Percentiles rank a stretch among this genome's conserved stretches.
Conservation (phyloP, 2,113 vertebrate genomes). For the Pholis gunnellus region DNA sequence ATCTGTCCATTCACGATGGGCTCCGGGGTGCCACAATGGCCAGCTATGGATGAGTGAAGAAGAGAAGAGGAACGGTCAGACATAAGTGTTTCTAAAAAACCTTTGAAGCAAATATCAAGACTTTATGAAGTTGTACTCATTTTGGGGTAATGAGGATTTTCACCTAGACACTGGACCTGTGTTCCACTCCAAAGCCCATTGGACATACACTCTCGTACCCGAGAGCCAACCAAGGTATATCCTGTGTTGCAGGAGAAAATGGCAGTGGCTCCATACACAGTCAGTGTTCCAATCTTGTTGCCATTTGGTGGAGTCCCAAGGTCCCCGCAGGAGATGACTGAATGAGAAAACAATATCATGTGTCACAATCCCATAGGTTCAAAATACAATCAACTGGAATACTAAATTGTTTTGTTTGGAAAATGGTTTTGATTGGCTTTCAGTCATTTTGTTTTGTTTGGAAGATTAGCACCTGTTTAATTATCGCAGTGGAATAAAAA, state of each 20-base stretch:
- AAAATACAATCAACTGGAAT: conserved; percentile 1
- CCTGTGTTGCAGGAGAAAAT: conserved; percentile 99
- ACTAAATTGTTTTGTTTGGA: conserved; percentile 9
- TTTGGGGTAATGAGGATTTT: conserved; percentile 45
- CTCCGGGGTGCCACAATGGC: conserved; percentile 94
- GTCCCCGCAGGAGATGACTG: conserved; percentile 97
- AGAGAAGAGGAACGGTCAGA: not conserved
- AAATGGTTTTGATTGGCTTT: not conserved
- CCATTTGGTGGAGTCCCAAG: conserved; percentile 93
- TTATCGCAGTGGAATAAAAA: conserved; percentile 25
- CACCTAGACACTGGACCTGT: conserved; percentile 94
- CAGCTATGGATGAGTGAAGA: conserved; percentile 78
- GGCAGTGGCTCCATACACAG: conserved; percentile 92
- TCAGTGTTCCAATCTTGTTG: conserved; percentile 95
- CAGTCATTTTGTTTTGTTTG: conserved; percentile 21
- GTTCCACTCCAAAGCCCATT: conserved; percentile 98
- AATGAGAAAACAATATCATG: conserved; percentile 16
- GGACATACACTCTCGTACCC: conserved; percentile 96
- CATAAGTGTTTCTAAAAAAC: not conserved
- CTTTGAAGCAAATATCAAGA: not conserved
- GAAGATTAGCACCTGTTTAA: not conserved
- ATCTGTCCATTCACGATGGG: conserved; percentile 97
- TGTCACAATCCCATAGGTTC: not conserved
- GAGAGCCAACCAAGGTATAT: conserved; percentile 95
- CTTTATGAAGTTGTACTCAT: not conserved